Base-by-base conservation (phyloP, 1,140 invertebrate species). In the Euwallacea similis region DNA sequence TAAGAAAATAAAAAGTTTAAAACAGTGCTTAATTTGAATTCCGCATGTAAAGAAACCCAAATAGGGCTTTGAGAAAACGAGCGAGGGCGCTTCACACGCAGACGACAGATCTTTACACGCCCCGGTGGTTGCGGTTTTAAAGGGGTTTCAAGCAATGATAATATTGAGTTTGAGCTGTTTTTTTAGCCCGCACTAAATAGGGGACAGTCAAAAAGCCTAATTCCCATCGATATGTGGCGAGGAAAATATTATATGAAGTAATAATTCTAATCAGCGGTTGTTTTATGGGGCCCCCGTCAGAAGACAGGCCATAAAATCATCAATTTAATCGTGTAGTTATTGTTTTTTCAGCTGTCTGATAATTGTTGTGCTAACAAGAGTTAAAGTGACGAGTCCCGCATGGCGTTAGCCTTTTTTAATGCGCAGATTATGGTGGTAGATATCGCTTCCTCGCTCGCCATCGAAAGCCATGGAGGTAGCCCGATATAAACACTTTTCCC, bases 1-100 rank as follows among this genome's bases (percentile, higher is more conserved):
- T 78, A 77, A 78, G 77, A 78, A 78, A 78, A 78, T 78, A 78
- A 78, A 78, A 78, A 78, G 71, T 78, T 78, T 78, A 77, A 77
- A 78, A 78, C 77, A 73, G 59, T 77, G 74, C 71, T 74, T 77
- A 77, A 77, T 69, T 77, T 76, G 70, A 77, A 77, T 77, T 77
- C 73, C 56, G 55, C 67, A 73, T 75, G 73, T 72, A 76, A 75
- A 76, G 73, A 74, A 76, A 76, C 73, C 75, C 69, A 76, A 76
- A 76, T 74, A 76, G 55, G 66, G 33, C 69, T 66, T 66, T 69
- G 53, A 55, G 71, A 58, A 68, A 68, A 56, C 21, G 21, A 33
- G 21, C 21, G 21, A 33, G 21, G 21, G 21, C 21, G 21, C 21
- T 33, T 33, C 21, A 33, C 21, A 33, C 21, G 21, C 21, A 33